These are phyloP conservation scores for Passer domesticus DNA, from an alignment of 2,113 vertebrate species.

Conservation along the genomic window DNA sequence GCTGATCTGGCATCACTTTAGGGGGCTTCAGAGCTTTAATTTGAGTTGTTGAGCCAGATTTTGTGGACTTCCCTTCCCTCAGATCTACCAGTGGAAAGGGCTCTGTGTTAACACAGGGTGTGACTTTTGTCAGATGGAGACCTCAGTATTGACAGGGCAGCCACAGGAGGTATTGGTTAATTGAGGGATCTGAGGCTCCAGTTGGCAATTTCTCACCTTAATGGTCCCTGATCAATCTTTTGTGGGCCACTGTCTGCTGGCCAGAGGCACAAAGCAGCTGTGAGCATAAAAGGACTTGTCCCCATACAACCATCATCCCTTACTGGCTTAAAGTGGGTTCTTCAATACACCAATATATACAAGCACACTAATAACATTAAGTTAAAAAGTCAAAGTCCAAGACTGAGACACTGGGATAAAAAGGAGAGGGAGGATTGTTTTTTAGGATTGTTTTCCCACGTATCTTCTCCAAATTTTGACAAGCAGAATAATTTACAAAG, in stretches of 20 bases:
- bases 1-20: neutral
- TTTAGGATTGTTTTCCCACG: neutral
- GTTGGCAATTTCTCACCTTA: neutral
- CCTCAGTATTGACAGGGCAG: neutral
- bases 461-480: neutral
- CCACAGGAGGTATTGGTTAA: neutral
- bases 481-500: neutral
- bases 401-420: neutral
- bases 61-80: neutral
- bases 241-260: neutral
- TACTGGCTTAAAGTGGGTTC: neutral
- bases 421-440: accelerated
- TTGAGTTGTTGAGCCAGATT: neutral
- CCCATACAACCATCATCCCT: neutral
- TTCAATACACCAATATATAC: neutral
- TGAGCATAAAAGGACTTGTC: neutral
- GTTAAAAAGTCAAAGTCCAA: neutral
- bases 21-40: neutral
- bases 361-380: neutral
- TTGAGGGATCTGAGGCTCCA: neutral
- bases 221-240: neutral
- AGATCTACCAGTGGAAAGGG: neutral
- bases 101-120: neutral
- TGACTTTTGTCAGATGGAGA: neutral
- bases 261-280: neutral